Evolutionary conservation across 2,888 invertebrate genomes (phyloP).

Genomic region (Eilema depressum): DNA sequence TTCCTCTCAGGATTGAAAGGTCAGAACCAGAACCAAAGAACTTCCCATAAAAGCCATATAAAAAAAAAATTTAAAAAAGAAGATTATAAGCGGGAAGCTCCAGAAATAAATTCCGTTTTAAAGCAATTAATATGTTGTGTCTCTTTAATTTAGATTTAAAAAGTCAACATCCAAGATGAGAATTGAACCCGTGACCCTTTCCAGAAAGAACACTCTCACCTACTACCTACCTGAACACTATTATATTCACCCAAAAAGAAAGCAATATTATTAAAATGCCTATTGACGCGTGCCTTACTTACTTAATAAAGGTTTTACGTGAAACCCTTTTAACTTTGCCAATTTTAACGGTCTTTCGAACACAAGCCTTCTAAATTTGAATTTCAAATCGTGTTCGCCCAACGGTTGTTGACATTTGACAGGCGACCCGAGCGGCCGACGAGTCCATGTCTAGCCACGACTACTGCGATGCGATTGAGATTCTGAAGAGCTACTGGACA

Average conservation of each 20-base stretch:
- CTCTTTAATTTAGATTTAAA: background rate
- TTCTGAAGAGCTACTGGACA: background rate
- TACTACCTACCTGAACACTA: background rate
- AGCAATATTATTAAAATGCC: background rate
- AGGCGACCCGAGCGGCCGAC: slow-evolving; percentile 52
- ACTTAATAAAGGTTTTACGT: slow-evolving; percentile 2
- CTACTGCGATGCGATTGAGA: slow-evolving; percentile 34
- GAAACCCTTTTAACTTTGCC: slow-evolving; percentile 9
- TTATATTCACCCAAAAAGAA: background rate
- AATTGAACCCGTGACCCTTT: background rate
- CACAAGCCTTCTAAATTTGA: slow-evolving; percentile 59
- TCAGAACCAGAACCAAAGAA: too few relatives aligned
- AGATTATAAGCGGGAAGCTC: too few relatives aligned
- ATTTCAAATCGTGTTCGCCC: slow-evolving; percentile 64
- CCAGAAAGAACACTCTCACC: background rate
- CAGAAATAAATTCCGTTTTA: too few relatives aligned
- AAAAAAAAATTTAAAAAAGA: too few relatives aligned
- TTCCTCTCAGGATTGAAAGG: too few relatives aligned
- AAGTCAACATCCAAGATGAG: background rate
- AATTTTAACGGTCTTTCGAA: slow-evolving; percentile 40
- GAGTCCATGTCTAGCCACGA: slow-evolving; percentile 40
- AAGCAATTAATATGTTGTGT: too few relatives aligned
- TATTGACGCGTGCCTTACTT: background rate
- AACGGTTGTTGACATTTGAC: slow-evolving; percentile 69
- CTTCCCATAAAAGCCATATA: too few relatives aligned